Evolutionary conservation across 2,113 vertebrate species (phyloP).

Genomic region (Ptychochromis oligacanthus): DNA sequence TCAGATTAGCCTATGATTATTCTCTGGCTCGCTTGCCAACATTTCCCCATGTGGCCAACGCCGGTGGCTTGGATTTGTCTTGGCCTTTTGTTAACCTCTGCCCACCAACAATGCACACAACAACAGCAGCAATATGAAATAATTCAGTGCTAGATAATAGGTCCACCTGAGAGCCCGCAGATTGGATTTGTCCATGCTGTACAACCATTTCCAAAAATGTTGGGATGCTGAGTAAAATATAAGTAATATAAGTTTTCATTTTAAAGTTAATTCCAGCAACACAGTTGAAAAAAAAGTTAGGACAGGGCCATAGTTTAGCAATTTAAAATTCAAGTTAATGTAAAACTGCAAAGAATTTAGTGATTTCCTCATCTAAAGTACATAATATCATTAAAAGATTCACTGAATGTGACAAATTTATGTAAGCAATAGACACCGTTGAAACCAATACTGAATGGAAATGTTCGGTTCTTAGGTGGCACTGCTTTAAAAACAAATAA

Average conservation of each 20-base stretch:
- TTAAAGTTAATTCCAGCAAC: neutral
- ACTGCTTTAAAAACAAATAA: neutral
- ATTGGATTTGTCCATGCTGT: slow-evolving; percentile 32
- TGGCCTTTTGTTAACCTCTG: slow-evolving; percentile 77
- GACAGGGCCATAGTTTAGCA: neutral
- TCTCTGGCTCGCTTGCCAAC: slow-evolving; percentile 89
- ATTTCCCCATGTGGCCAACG: slow-evolving; percentile 84
- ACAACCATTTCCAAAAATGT: neutral
- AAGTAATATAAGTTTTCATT: neutral
- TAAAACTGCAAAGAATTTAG: neutral
- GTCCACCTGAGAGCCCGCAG: slow-evolving; percentile 30
- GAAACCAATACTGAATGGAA: no score
- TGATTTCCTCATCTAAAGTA: neutral
- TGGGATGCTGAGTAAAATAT: neutral
- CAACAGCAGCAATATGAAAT: slow-evolving; percentile 59
- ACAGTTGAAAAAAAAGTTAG: neutral
- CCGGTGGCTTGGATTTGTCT: slow-evolving; percentile 62
- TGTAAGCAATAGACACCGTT: no score
- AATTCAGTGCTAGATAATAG: slow-evolving; percentile 38
- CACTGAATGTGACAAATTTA: no score
- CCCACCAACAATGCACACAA: slow-evolving; percentile 62
- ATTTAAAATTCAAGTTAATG: no score
- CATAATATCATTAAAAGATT: neutral
- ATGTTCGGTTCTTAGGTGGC: neutral
- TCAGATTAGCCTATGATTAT: slow-evolving; percentile 99